Conservation (phyloP, 2,888 invertebrate genomes). For the Nycteola revayana region DNA sequence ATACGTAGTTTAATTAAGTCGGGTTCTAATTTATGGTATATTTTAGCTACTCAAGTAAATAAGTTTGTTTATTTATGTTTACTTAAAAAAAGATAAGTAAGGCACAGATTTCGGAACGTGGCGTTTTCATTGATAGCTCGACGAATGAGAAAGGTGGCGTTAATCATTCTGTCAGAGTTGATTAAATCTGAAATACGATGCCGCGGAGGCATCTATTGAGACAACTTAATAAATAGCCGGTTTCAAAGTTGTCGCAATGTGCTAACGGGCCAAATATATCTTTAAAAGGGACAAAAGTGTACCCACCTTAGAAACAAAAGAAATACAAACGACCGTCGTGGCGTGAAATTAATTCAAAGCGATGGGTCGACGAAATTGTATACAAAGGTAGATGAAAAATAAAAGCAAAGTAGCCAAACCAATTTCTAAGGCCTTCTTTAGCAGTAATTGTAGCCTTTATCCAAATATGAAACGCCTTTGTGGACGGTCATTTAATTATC, state of each 20-base stretch:
- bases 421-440: conserved; percentile 62
- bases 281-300: conserved; percentile 58
- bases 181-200: conserved; percentile 74
- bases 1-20: conserved; percentile 41
- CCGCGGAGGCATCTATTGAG: conserved; percentile 64
- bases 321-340: conserved; percentile 68
- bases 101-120: too few species aligned
- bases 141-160: conserved; percentile 62
- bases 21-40: too few species aligned
- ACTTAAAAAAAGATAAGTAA: too few species aligned
- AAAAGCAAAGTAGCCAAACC: conserved; percentile 62
- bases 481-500: too few species aligned
- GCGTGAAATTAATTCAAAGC: conserved; percentile 74
- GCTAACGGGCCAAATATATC: conserved; percentile 72
- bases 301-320: conserved; percentile 67
- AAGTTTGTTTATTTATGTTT: too few species aligned
- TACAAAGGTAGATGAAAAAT: conserved; percentile 71
- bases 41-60: too few species aligned
- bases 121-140: conserved; percentile 55
- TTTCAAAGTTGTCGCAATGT: conserved; percentile 69
- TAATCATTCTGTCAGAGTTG: conserved; percentile 71
- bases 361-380: conserved; percentile 68
- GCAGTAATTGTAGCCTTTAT: conserved; percentile 44
- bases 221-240: conserved; percentile 70
- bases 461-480: conserved; percentile 49